Base-by-base conservation (phyloP, 2,797 vertebrate species). In the Sternarchorhynchus goeldii region DNA sequence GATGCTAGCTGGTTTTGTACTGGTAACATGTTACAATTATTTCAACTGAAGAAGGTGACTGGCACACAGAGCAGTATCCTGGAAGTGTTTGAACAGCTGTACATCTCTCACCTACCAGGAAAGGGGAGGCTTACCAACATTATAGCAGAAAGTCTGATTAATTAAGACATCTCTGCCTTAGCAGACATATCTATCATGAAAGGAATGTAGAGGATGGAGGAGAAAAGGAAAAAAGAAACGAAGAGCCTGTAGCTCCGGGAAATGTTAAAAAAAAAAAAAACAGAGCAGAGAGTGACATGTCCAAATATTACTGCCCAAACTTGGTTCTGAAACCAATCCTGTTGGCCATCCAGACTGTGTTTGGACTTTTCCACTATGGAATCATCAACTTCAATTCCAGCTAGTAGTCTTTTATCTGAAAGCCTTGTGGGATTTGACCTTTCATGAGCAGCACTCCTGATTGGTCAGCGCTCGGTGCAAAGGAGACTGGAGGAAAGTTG, bases 61-160 rank as follows among this genome's bases (percentile, higher is more conserved):
- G 64, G 68, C 21, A 36, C 16, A 45, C 62, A 60, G 78, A 79
- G 64, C 64, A 21, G n/a, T 65, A 31, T 75, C 78, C 72, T 75
- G 72, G 17, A 29, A 67, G 50, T 80, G 58, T 75, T 75, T 75
- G 45, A 80, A 80, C 78, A 80, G 72, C 78, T 80, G 78, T 57
- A 39, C 18, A 3, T 69, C 21, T 55, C 58, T 75, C 59, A 34
- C 72, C 7, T 59, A 60, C 29, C 56, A 17, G n/a, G 21, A 18
- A 16, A 21, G 29, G 58, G 39, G 41, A 57, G 41, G 57, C 29
- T 71, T 57, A 57, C 50, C 50, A 2, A 56, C 36, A 20, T 73
- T 56, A 56, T 20, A 53, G 72, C 41, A 79, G 59, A 68, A 69
- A 53, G 50, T 21, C 72, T 80, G 78, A 80, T 80, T 68, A 68